phyloP scores from a whole-genome alignment of 2,797 vertebrate species.

The Peromyscus aztecus region DNA sequence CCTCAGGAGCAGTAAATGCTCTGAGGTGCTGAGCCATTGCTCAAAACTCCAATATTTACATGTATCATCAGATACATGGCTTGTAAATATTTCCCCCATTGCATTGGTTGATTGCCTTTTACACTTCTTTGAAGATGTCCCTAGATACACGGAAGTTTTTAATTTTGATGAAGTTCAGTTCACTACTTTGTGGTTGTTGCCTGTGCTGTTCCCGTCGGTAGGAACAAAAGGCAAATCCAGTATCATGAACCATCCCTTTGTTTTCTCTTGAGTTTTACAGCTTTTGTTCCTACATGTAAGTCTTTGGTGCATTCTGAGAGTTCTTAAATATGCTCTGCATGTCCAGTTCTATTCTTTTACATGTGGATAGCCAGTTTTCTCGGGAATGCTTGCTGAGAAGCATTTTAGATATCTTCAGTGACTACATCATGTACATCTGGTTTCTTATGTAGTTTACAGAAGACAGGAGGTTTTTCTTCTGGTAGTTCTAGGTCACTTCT shows the following conservation, averaged over 20 bases:
- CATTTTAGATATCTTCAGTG: constrained; percentile 11
- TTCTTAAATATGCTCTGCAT: not conserved
- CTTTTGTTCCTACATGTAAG: not conserved
- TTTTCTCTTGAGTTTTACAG: constrained; percentile 11
- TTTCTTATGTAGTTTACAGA: not conserved
- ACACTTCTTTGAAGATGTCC: not conserved
- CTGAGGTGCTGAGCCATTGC: not conserved
- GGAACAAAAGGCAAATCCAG: not conserved
- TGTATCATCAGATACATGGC: not conserved
- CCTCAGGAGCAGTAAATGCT: not conserved
- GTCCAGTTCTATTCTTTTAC: not conserved
- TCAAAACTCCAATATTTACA: not conserved
- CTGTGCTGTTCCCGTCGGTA: not conserved
- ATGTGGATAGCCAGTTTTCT: not conserved
- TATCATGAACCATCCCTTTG: not conserved
- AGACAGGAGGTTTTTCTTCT: not conserved
- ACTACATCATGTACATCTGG: not conserved
- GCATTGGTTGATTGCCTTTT: not conserved
- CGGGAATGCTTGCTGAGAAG: not conserved
- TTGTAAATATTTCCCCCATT: not conserved
- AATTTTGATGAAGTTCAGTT: constrained; percentile 10
- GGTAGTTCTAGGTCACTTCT: not conserved
- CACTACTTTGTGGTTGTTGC: not conserved
- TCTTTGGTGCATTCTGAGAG: not conserved
- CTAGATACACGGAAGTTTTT: not conserved